phyloP scores from a whole-genome alignment of 2,888 invertebrate species.

The Keiferia lycopersicella region DNA sequence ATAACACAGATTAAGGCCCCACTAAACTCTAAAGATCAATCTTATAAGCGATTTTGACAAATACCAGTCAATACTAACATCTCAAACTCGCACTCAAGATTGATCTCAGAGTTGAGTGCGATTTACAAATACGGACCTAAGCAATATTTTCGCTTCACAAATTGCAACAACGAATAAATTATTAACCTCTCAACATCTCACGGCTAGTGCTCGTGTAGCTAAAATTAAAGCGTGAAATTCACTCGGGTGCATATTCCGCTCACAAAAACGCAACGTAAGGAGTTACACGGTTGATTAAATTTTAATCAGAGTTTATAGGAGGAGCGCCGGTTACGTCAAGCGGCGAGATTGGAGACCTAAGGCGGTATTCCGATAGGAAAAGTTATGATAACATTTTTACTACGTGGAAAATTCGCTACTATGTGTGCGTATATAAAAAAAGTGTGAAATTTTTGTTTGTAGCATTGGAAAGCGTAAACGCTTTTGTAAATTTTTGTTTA shows the following conservation, averaged over 20 bases:
- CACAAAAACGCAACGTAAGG: constrained; percentile 46
- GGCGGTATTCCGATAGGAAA: constrained; percentile 1
- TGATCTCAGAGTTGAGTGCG: no score
- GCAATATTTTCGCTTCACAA: background rate
- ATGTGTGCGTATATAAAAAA: no score
- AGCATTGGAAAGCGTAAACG: background rate
- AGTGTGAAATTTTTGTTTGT: background rate
- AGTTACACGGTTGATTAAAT: constrained; percentile 56
- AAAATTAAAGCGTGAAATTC: background rate
- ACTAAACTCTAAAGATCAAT: no score
- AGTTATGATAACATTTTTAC: constrained; percentile 2
- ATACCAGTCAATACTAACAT: no score
- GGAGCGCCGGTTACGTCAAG: constrained; percentile 41
- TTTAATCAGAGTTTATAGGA: constrained; percentile 59
- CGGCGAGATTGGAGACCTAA: constrained; percentile 34
- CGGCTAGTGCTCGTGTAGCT: constrained; percentile 9
- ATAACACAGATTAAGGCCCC: no score
- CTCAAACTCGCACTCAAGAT: no score
- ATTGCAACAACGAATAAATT: background rate
- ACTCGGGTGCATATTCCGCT: constrained; percentile 35
- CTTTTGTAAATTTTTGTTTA: no score
- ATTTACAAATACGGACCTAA: background rate
- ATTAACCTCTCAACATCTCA: no score
- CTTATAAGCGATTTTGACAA: no score
- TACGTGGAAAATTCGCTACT: no score